Evolutionary conservation across 2,888 invertebrate genomes (phyloP), one percentile per base, ranked within the genome.

Genomic region (Trachelus troglodyta): DNA sequence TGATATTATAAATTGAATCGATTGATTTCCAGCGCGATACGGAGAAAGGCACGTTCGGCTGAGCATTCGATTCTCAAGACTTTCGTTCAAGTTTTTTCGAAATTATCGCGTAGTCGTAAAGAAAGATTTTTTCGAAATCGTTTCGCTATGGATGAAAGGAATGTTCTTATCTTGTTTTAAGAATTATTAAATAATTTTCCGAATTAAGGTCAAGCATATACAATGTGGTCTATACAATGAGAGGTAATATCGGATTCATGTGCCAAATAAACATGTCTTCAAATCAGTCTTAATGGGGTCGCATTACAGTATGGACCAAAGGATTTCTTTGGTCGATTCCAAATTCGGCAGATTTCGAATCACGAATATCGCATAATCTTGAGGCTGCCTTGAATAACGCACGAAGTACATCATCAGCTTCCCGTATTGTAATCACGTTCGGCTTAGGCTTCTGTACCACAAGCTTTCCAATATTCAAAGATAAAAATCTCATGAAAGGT

Each of bases 1-100:
- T 23, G 35, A 34, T n/a, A 15, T 30, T 33, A 34, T 74, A 34
- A 35, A 74, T 74, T 74, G n/a, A 12, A 74, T 74, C 74, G 74
- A 74, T 74, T 34, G 23, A 34, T 23, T 23, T 56, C 23, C 23
- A 56, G 23, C 6, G 40, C 40, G 40, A 56, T 56, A 56, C 40
- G 40, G 40, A 56, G 40, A 56, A 56, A 56, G 40, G 40, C 40
- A 56, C 23, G 9, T 56, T 23, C 23, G 40, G 40, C 23, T 56
- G 23, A 56, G 6, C 40, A 2, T 56, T 56, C 23, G 40, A 56
- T 56, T 23, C 40, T 56, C 40, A 9, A 23, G 40, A 12, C 15
- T 12, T 4, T 4, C 37, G 4, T 40, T 15, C 4, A 40, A 40
- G 40, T 56, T 56, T 56, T 56, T 4, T 15, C 1, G 6, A 23